Conservation (phyloP, 2,888 invertebrate genomes). For the Ganaspis brasiliensis region DNA sequence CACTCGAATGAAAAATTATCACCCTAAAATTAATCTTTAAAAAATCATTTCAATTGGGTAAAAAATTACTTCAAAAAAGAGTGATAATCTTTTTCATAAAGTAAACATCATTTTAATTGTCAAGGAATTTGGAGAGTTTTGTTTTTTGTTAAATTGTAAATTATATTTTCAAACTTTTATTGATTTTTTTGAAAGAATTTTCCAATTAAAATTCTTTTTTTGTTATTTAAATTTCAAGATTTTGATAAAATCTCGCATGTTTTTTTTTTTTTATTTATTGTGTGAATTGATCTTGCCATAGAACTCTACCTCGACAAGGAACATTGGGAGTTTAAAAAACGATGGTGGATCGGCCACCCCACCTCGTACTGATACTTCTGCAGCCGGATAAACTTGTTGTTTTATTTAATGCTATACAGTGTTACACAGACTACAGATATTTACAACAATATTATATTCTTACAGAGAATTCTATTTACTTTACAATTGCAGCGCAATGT, state of each 20-base stretch:
- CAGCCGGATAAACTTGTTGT: conserved; percentile 80
- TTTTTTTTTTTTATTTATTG: neutral
- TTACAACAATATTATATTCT: conserved; percentile 81
- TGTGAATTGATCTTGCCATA: neutral
- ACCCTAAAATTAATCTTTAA: too few relatives aligned
- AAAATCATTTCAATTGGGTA: too few relatives aligned
- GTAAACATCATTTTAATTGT: too few relatives aligned
- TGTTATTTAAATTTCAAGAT: neutral
- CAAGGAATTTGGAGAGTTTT: too few relatives aligned
- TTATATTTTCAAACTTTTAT: too few relatives aligned
- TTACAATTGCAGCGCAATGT: conserved; percentile 79
- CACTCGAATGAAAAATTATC: too few relatives aligned
- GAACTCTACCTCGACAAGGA: conserved; percentile 15
- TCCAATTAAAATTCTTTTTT: neutral
- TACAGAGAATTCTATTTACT: conserved; percentile 81
- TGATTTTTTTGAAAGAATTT: too few relatives aligned
- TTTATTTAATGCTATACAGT: conserved; percentile 81
- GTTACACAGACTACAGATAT: conserved; percentile 81
- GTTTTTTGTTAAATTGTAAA: too few relatives aligned
- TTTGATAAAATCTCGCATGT: neutral
- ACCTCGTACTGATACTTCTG: conserved; percentile 79
- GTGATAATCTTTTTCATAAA: too few relatives aligned
- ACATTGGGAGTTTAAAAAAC: conserved; percentile 68
- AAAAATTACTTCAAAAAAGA: too few relatives aligned
- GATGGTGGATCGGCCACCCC: conserved; percentile 80